Percentiles rank a stretch among this genome's conserved stretches.
These are phyloP conservation scores for Hyposoter didymator DNA, from an alignment of 2,888 invertebrate genomes.

Conservation along the genomic window DNA sequence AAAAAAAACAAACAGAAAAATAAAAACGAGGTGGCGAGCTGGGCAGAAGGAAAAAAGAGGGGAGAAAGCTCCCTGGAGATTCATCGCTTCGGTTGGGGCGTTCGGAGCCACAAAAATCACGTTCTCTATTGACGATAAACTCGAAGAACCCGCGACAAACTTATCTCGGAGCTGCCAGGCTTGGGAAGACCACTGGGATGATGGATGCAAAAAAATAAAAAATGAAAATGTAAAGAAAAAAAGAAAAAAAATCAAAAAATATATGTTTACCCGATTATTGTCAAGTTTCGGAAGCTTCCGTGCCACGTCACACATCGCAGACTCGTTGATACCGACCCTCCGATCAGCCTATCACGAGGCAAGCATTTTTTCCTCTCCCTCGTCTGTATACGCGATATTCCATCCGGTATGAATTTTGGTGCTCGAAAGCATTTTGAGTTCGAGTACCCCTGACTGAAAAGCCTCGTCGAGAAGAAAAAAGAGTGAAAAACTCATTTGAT, in stretches of 20 bases:
- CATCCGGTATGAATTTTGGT: constrained; percentile 27
- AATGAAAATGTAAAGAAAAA: not conserved
- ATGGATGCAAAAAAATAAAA: not conserved
- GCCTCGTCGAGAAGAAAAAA: constrained; percentile 4
- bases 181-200: not conserved
- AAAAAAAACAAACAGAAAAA: not conserved
- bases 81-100: constrained; percentile 16
- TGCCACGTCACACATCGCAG: constrained; percentile 14
- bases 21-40: not conserved
- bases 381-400: not conserved
- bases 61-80: not conserved
- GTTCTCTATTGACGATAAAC: constrained; percentile 8
- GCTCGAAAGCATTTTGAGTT: constrained; percentile 51
- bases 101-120: constrained; percentile 5
- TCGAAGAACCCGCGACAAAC: not conserved
- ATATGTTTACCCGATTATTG: constrained; percentile 1
- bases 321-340: not conserved
- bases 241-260: not conserved
- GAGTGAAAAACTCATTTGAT: constrained; percentile 50
- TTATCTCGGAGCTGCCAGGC: constrained; percentile 5
- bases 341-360: not conserved
- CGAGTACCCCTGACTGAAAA: constrained; percentile 36
- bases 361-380: not conserved
- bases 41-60: not conserved
- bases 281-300: constrained; percentile 14